A percentile compares a stretch with the other conserved stretches of the same genome.
Conservation (phyloP, 2,113 vertebrate species). For the Hemichromis elongatus region DNA sequence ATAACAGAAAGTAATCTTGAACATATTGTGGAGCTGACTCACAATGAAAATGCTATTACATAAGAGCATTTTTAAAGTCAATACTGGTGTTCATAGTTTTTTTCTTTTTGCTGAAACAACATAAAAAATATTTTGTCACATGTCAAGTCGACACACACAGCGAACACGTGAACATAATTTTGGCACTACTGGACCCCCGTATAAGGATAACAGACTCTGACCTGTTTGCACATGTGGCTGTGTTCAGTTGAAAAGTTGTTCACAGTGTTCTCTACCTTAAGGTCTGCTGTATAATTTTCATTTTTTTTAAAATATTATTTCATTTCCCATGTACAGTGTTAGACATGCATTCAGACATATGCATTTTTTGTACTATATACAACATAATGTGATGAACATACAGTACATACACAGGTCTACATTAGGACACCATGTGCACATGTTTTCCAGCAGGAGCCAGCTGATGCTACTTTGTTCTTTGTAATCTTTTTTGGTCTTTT, state of each 20-base stretch:
- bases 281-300: constrained; percentile 45
- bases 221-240: background rate
- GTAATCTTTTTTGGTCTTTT: constrained; percentile 34
- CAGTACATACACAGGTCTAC: constrained; percentile 45
- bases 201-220: background rate
- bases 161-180: background rate
- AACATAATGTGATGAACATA: constrained; percentile 37
- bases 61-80: background rate
- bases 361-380: constrained; percentile 33
- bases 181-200: background rate
- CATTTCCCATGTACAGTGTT: constrained; percentile 41
- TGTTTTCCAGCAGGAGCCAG: constrained; percentile 24
- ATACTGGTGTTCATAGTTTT: background rate
- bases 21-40: background rate
- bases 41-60: background rate
- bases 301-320: constrained; percentile 29
- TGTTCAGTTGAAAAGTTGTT: constrained; percentile 45
- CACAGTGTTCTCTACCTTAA: constrained; percentile 72
- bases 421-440: constrained; percentile 39
- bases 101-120: background rate
- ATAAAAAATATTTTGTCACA: background rate
- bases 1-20: background rate
- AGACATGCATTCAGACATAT: constrained; percentile 67
- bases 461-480: constrained; percentile 56
- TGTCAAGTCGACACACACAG: background rate